These are phyloP conservation scores for Bombyx huttoni DNA, from an alignment of 2,888 invertebrate species.

Conservation along the genomic window DNA sequence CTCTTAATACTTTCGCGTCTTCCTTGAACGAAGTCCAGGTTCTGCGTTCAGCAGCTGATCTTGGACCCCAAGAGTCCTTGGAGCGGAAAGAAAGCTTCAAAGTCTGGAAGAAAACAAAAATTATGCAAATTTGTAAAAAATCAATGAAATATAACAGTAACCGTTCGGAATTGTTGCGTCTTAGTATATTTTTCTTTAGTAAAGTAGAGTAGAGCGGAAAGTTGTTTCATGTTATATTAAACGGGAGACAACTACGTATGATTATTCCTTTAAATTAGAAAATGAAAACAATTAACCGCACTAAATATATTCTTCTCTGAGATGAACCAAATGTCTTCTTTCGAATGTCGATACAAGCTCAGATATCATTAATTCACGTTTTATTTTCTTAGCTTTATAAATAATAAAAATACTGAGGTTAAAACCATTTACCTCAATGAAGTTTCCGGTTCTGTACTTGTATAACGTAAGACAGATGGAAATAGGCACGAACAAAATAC, in stretches of 20 bases:
- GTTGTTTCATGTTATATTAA: too few species aligned
- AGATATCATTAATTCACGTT: background rate
- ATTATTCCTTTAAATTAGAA: too few species aligned
- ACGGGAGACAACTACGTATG: too few species aligned
- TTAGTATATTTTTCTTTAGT: background rate
- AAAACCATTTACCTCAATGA: conserved; percentile 20
- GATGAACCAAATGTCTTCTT: too few species aligned
- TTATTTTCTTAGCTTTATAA: background rate
- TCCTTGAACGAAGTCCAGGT: conserved; percentile 73
- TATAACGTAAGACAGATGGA: conserved; percentile 27
- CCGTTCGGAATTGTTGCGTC: background rate
- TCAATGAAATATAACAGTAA: background rate
- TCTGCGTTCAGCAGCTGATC: conserved; percentile 47
- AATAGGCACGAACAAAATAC: conserved; percentile 43
- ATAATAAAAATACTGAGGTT: background rate
- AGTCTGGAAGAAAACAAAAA: conserved; percentile 38
- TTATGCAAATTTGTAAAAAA: background rate
- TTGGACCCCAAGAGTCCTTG: conserved; percentile 76
- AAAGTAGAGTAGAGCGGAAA: too few species aligned
- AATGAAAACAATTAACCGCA: too few species aligned
- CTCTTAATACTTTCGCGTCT: conserved; percentile 37
- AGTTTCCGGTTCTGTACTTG: conserved; percentile 31
- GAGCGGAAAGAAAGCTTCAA: conserved; percentile 46
- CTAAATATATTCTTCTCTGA: too few species aligned
- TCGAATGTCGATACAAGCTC: too few species aligned